phyloP scores from a whole-genome alignment of 2,888 invertebrate species.

The Platypus cylindrus region DNA sequence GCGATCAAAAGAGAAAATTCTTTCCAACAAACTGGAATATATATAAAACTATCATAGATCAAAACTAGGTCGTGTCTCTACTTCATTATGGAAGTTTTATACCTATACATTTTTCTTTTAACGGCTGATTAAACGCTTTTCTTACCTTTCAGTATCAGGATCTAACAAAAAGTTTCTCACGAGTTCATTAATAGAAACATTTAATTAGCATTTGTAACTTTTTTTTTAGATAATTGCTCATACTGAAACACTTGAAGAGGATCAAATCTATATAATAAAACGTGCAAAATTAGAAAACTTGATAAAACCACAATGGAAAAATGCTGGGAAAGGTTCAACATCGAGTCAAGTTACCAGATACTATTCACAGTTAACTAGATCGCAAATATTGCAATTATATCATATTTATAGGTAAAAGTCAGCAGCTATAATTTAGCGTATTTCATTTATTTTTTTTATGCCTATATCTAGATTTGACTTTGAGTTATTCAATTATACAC shows the following conservation, averaged over 20 bases:
- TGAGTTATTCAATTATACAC: constrained; percentile 73
- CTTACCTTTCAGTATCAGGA: no score
- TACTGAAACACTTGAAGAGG: constrained; percentile 73
- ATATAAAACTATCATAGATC: no score
- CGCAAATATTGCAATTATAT: constrained; percentile 64
- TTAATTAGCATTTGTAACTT: no score
- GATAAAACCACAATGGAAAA: constrained; percentile 73
- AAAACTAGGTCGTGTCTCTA: no score
- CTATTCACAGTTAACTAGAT: constrained; percentile 61
- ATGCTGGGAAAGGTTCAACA: constrained; percentile 64
- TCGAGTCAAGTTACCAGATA: constrained; percentile 59
- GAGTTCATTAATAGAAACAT: no score
- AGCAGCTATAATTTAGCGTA: no score
- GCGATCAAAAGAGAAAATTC: no score
- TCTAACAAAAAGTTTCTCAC: no score
- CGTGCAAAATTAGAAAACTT: constrained; percentile 60
- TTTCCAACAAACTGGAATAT: no score
- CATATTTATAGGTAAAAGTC: constrained; percentile 59
- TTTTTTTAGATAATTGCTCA: constrained; percentile 51
- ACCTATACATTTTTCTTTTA: no score
- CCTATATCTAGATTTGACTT: constrained; percentile 64
- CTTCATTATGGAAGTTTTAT: no score
- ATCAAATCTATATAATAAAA: constrained; percentile 70
- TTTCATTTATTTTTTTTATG: not conserved
- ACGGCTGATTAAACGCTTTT: no score